Percentiles rank a stretch among this genome's conserved stretches.
These are phyloP conservation scores for Orchesella flavescens DNA, from an alignment of 2,888 invertebrate species.

Conservation along the genomic window DNA sequence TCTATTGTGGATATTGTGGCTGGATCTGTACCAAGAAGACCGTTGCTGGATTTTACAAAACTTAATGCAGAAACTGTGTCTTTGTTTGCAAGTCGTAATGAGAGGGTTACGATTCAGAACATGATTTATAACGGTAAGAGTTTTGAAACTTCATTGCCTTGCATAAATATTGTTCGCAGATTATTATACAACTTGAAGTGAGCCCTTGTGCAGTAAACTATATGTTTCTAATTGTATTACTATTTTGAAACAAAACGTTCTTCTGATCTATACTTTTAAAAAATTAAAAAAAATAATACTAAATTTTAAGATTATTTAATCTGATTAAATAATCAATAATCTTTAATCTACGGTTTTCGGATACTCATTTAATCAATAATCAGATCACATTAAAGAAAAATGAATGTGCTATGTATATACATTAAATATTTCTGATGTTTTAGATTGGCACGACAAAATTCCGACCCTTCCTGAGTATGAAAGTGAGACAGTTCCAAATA, in stretches of 20 bases:
- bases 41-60: slow-evolving; percentile 40
- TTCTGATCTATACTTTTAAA: neutral
- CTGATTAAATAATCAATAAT: too few species aligned
- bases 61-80: slow-evolving; percentile 7
- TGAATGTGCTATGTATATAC: too few species aligned
- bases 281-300: neutral
- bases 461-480: slow-evolving; percentile 31
- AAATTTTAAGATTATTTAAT: too few species aligned
- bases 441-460: slow-evolving; percentile 34
- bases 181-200: neutral
- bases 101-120: slow-evolving; percentile 61
- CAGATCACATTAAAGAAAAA: neutral
- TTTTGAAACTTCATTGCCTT: neutral
- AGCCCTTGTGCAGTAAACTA: too few species aligned
- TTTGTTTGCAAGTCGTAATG: neutral
- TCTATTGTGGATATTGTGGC: slow-evolving; percentile 68
- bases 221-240: slow-evolving; percentile 4
- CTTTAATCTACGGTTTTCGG: too few species aligned
- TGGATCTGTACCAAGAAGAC: slow-evolving; percentile 43
- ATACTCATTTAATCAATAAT: neutral
- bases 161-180: neutral
- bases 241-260: too few species aligned
- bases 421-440: neutral
- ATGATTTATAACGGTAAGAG: slow-evolving; percentile 66
- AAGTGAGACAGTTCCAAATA: slow-evolving; percentile 33